Evolutionary conservation across 1,140 invertebrate genomes (phyloP).

Genomic region (Nephotettix cincticeps): DNA sequence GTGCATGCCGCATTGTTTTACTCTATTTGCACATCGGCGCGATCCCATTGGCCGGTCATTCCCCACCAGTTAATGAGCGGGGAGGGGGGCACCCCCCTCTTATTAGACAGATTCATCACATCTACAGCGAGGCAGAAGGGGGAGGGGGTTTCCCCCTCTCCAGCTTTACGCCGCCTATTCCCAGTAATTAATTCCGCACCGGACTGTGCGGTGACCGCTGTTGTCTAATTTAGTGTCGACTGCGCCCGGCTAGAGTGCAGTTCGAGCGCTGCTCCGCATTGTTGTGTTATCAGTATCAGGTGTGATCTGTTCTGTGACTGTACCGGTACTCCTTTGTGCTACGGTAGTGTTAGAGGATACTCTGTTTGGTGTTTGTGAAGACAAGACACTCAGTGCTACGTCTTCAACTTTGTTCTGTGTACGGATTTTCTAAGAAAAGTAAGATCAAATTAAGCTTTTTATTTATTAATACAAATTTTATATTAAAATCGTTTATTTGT

Average conservation of each 20-base stretch:
- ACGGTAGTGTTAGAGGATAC: too few species aligned
- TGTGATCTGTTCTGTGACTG: not conserved
- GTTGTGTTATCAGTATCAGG: not conserved
- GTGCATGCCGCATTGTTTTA: constrained; percentile 12
- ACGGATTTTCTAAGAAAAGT: too few species aligned
- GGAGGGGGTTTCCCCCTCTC: not conserved
- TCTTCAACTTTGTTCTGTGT: too few species aligned
- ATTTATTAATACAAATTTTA: too few species aligned
- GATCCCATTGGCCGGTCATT: constrained; percentile 8
- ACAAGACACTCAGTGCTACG: too few species aligned
- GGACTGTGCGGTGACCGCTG: not conserved
- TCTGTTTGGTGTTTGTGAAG: too few species aligned
- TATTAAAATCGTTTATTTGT: too few species aligned
- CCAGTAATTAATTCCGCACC: constrained; percentile 14
- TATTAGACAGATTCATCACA: constrained; percentile 24
- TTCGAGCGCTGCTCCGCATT: not conserved
- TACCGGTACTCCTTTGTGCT: not conserved
- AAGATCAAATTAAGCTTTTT: too few species aligned
- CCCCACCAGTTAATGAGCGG: constrained; percentile 18
- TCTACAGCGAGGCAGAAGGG: not conserved
- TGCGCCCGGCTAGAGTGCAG: not conserved
- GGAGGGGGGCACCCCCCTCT: constrained; percentile 5
- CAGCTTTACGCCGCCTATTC: constrained; percentile 25
- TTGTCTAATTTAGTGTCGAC: constrained; percentile 22
- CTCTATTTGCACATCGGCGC: not conserved